These are phyloP conservation scores for Drosophila bocqueti DNA, from an alignment of 1,140 invertebrate genomes.

Conservation along the genomic window DNA sequence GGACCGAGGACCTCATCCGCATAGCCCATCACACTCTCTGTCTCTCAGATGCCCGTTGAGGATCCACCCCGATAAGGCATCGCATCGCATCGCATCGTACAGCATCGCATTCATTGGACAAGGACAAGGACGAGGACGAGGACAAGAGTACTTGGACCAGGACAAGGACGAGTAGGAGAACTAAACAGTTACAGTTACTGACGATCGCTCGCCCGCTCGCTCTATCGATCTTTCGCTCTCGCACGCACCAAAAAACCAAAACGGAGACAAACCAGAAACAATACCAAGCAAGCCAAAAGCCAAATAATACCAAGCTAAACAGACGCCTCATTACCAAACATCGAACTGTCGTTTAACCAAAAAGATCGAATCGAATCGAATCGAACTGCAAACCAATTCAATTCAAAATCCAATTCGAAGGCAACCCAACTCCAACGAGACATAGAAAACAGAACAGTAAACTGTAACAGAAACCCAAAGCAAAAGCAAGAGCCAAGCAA, in stretches of 20 bases:
- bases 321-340: constrained; percentile 62
- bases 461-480: constrained; percentile 38
- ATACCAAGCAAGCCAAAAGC: constrained; percentile 41
- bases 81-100: constrained; percentile 26
- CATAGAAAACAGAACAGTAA: constrained; percentile 18
- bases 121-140: constrained; percentile 16
- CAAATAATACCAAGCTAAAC: constrained; percentile 56
- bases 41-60: constrained; percentile 65
- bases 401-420: constrained; percentile 27
- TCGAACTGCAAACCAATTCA: constrained; percentile 38
- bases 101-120: constrained; percentile 27
- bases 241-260: constrained; percentile 38
- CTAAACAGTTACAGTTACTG: constrained; percentile 40
- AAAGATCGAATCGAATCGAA: constrained; percentile 28
- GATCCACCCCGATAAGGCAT: constrained; percentile 50
- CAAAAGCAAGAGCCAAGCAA: constrained; percentile 10
- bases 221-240: constrained; percentile 36
- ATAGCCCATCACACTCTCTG: constrained; percentile 24
- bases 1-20: constrained; percentile 43
- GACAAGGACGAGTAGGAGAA: constrained; percentile 26
- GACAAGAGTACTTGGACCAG: constrained; percentile 5
- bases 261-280: constrained; percentile 15
- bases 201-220: constrained; percentile 33
- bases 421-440: constrained; percentile 29
- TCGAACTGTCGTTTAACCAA: constrained; percentile 41